Base-by-base conservation (phyloP, 1,140 invertebrate genomes). In the Papilio xuthus region DNA sequence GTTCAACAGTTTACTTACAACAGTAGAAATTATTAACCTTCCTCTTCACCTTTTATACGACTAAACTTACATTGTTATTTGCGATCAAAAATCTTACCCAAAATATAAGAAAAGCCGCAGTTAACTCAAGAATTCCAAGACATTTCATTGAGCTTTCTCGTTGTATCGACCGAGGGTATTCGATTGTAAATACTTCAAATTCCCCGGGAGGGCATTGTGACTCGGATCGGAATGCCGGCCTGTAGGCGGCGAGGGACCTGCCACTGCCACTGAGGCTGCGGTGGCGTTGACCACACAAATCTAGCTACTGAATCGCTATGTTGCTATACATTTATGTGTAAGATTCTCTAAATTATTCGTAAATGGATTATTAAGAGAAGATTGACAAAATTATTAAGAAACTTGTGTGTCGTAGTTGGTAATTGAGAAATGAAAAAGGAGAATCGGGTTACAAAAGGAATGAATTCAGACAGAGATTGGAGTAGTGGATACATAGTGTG, bases 141-240 rank as follows among this genome's bases (percentile, higher is more conserved):
- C 44, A 73, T 73, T 73, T 37, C 74, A 76, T 63, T 63, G 26
- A 76, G 32, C 74, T 76, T 76, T 76, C 74, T 76, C 50, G 50
- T 23, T 20, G 53, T 13, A 23, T 7, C 28, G 20, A 20, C n/a
- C 20, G 37, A 12, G n/a, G 70, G n/a, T 42, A 23, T 47, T 60
- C 74, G 74, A 76, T 76, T 60, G 74, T 76, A 76, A 60, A 76
- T 76, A 41, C 32, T 32, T 32, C 56, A n/a, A 76, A 76, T 76
- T 76, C 74, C 32, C 74, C 74, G 53, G 42, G 50, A 60, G 53
- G 74, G 23, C 53, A 76, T 76, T 76, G 74, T 76, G 74, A 60
- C 9, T 60, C 50, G 53, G 50, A 23, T 41, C 56, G 74, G 74
- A 76, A 76, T 76, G 74, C 32, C 42, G 53, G 53, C 74, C 53